These are phyloP conservation scores for Phrynocephalus versicolor DNA, from an alignment of 2,113 vertebrate genomes.

Conservation along the genomic window DNA sequence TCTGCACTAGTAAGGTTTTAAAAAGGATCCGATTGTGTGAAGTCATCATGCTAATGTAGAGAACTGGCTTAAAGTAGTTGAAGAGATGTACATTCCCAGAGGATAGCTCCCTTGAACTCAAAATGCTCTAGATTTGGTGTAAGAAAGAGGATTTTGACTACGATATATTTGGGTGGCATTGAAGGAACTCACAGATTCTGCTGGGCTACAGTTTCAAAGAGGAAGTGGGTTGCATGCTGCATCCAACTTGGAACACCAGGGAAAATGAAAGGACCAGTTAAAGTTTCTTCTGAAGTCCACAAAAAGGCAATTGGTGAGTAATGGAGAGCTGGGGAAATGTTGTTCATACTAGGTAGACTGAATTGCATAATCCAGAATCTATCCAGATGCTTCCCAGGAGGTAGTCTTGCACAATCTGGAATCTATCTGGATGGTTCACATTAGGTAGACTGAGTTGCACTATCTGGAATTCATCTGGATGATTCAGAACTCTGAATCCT, in stretches of 20 bases:
- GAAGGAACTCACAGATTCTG: background rate
- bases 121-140: background rate
- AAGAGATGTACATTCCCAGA: background rate
- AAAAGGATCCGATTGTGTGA: background rate
- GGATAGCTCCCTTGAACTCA: background rate
- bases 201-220: background rate
- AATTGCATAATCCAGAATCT: slow-evolving; percentile 5
- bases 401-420: slow-evolving; percentile 11
- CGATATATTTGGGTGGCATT: background rate
- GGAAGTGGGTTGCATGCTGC: background rate
- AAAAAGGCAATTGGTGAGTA: background rate
- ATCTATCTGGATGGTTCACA: background rate
- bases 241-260: background rate
- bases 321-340: background rate
- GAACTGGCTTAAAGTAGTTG: background rate
- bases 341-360: slow-evolving; percentile 1
- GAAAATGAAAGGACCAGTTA: background rate
- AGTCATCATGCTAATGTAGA: background rate
- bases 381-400: too few relatives aligned
- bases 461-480: slow-evolving; percentile 11
- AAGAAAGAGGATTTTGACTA: accelerated
- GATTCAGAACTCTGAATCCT: background rate
- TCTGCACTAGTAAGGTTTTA: too few relatives aligned
- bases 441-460: background rate
- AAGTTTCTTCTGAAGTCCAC: background rate